Evolutionary conservation across 2,888 invertebrate genomes (phyloP), one percentile per base, ranked within the genome.

Genomic region (Eledona agricola): DNA sequence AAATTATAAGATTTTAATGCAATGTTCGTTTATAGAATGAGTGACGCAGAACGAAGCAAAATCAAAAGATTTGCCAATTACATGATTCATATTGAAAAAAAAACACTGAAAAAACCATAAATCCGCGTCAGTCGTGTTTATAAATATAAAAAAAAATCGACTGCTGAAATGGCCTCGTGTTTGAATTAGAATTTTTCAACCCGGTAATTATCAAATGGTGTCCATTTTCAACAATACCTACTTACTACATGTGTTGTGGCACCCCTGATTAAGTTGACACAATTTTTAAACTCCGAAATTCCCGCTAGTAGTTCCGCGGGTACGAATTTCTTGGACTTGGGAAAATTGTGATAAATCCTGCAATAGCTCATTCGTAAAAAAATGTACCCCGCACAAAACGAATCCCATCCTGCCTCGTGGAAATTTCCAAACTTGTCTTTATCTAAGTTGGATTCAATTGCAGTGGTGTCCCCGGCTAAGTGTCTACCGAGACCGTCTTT

Each of bases 391-490:
- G 90, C 83, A 62, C 86, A 85, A 71, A 81, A 90, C 0, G 92
- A 87, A 74, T 93, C 92, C 85, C 88, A 92, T 1, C 89, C 91
- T n/a, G 92, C 92, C 67, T 90, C 85, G 63, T 92, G 93, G 64
- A 75, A 78, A 19, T 64, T 66, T 22, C 66, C 67, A 25, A 57
- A 52, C 47, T 54, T 58, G 12, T 63, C 55, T 43, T 59, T 51
- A 4, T 60, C 50, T 9, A 64, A 60, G 26, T 65, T 60, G 20
- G 68, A 57, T 57, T 70, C 67, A 37, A 79, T 76, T 4, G 57
- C 28, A 2, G 80, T 80, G 2, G 78, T 72, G 63, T 74, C 69
- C n/a, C 73, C 25, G 1, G 66, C 69, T 50, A 78, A 58, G 54
- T 70, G 58, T 26, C 65, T 61, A 4, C 79, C 80, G 4, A 74